phyloP scores from a whole-genome alignment of 1,140 invertebrate genomes.

The Nilaparvata lugens region DNA sequence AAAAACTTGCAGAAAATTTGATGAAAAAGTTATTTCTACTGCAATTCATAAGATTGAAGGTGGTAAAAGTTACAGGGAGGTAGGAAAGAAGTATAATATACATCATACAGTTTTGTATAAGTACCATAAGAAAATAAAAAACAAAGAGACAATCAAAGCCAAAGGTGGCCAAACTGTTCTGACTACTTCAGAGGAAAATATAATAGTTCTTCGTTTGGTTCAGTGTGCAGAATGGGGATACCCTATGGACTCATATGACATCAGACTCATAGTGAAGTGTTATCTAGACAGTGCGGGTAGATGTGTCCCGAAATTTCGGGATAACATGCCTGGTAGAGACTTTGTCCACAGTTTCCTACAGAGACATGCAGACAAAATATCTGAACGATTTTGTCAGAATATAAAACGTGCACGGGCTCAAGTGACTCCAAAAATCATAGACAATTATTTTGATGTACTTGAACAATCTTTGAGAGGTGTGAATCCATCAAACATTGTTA shows the following conservation, averaged over 20 bases:
- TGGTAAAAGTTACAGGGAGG: neutral
- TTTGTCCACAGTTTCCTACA: slow-evolving; percentile 12
- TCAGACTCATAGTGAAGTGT: neutral
- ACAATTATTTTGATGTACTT: neutral
- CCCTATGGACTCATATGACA: neutral
- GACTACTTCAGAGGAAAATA: neutral
- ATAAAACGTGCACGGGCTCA: neutral
- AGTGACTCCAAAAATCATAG: slow-evolving; percentile 11
- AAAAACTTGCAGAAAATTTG: neutral
- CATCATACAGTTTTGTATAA: neutral
- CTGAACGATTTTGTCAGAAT: neutral
- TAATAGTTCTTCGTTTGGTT: neutral
- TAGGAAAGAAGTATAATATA: neutral
- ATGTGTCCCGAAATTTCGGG: slow-evolving; percentile 20
- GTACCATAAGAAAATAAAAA: neutral
- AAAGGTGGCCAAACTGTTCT: slow-evolving; percentile 3
- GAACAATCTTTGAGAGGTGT: slow-evolving; percentile 26
- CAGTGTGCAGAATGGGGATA: slow-evolving; percentile 2
- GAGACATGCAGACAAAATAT: neutral
- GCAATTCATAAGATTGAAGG: neutral
- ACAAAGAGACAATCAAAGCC: too few species aligned
- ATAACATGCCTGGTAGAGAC: slow-evolving; percentile 28
- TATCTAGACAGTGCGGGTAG: neutral
- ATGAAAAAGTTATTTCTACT: neutral
- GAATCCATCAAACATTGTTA: slow-evolving; percentile 31